Evolutionary conservation across 2,113 vertebrate genomes (phyloP).

Genomic region (Octodon degus): DNA sequence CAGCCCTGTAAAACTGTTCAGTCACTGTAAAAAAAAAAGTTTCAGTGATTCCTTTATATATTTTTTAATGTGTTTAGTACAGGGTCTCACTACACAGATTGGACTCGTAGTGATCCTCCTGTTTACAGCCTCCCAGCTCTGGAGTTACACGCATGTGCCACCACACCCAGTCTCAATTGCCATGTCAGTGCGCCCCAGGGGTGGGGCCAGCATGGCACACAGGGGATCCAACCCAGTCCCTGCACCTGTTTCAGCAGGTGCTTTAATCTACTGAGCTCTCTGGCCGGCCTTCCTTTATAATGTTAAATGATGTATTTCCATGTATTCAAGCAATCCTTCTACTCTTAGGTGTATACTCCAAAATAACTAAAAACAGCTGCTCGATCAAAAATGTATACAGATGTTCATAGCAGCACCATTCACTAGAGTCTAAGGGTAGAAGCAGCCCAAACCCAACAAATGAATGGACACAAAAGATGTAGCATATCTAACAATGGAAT

Average conservation of each 20-base stretch:
- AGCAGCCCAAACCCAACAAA: slow-evolving; percentile 9
- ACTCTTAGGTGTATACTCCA: background rate
- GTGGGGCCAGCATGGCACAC: too few relatives aligned
- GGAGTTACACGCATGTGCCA: too few relatives aligned
- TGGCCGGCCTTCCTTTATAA: background rate
- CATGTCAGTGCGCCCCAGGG: too few relatives aligned
- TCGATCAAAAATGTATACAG: background rate
- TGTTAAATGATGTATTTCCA: slow-evolving; percentile 18
- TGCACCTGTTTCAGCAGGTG: too few relatives aligned
- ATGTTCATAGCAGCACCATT: background rate
- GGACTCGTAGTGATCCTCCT: too few relatives aligned
- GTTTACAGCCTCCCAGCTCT: too few relatives aligned
- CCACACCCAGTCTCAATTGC: too few relatives aligned
- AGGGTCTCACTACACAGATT: too few relatives aligned
- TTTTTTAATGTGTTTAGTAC: too few relatives aligned
- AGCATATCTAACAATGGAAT: background rate
- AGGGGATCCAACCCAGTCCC: too few relatives aligned
- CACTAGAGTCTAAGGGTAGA: background rate
- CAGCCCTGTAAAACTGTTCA: background rate
- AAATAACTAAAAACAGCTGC: slow-evolving; percentile 38
- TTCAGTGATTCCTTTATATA: background rate
- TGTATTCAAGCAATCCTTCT: background rate
- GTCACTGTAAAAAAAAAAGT: background rate
- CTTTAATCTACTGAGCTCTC: too few relatives aligned
- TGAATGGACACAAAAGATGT: background rate